A percentile compares a stretch with the other conserved stretches of the same genome.
Conservation (phyloP, 2,888 invertebrate genomes). For the Automeris io region DNA sequence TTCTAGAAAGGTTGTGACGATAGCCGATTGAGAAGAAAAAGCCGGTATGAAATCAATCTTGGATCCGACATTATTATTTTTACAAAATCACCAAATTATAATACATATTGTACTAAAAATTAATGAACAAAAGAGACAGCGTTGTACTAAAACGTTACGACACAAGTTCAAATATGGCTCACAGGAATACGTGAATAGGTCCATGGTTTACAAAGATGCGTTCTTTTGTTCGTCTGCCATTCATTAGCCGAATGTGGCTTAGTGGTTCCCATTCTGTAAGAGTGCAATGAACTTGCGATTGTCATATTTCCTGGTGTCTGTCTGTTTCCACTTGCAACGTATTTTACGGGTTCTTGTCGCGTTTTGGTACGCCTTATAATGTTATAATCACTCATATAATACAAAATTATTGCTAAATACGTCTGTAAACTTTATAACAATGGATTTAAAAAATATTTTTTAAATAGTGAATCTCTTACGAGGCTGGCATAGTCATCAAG, state of each 20-base stretch:
- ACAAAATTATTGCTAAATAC: background rate
- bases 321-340: slow-evolving; percentile 47
- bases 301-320: slow-evolving; percentile 50
- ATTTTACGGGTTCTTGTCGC: slow-evolving; percentile 53
- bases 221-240: slow-evolving; percentile 65
- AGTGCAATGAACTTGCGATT: slow-evolving; percentile 63
- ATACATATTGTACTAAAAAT: too few relatives aligned
- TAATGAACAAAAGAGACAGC: background rate
- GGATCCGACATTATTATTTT: too few relatives aligned
- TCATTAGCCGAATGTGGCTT: slow-evolving; percentile 68
- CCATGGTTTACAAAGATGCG: slow-evolving; percentile 39
- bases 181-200: slow-evolving; percentile 42
- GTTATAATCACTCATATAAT: slow-evolving; percentile 26
- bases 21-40: too few relatives aligned
- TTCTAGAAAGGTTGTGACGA: too few relatives aligned
- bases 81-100: too few relatives aligned
- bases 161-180: slow-evolving; percentile 28
- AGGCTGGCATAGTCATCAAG: too few relatives aligned
- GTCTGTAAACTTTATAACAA: background rate
- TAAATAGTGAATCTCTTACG: too few relatives aligned
- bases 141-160: slow-evolving; percentile 19
- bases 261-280: slow-evolving; percentile 57
- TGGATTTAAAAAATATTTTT: background rate
- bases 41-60: too few relatives aligned
- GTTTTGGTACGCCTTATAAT: slow-evolving; percentile 39